These are phyloP conservation scores for Mobula birostris DNA, from an alignment of 2,113 vertebrate species.

Conservation along the genomic window DNA sequence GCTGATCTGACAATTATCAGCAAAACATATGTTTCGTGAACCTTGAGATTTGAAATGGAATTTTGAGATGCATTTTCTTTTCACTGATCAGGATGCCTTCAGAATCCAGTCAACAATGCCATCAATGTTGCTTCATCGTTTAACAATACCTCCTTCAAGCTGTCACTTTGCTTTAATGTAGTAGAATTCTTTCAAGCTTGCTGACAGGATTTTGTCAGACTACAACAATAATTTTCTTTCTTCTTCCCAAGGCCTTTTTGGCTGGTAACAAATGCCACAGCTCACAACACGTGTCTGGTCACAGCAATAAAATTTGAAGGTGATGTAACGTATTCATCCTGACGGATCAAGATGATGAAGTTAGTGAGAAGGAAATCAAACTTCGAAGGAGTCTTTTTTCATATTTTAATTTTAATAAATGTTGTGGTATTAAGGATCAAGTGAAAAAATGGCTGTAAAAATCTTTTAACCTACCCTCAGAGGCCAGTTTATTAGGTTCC, in stretches of 20 bases:
- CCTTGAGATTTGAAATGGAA: constrained; percentile 16
- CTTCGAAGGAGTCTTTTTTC: neutral
- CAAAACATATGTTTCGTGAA: neutral
- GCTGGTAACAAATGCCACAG: neutral
- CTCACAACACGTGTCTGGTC: neutral
- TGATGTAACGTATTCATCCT: neutral
- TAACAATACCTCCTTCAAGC: neutral
- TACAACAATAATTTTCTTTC: neutral
- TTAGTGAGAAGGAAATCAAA: neutral
- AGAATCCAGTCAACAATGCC: neutral
- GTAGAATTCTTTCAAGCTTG: constrained; percentile 31
- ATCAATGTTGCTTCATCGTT: neutral
- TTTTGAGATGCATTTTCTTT: neutral
- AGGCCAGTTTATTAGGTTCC: no score
- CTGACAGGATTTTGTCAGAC: constrained; percentile 4
- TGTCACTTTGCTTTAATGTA: neutral
- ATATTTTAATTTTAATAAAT: neutral
- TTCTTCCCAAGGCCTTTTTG: neutral
- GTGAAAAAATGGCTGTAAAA: neutral
- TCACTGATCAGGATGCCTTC: neutral
- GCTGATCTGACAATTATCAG: neutral
- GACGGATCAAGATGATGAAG: neutral
- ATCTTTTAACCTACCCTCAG: neutral
- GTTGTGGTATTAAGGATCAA: neutral
- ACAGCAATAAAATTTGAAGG: neutral